phyloP scores from a whole-genome alignment of 2,797 vertebrate species.

The Lithobates sylvaticus region DNA sequence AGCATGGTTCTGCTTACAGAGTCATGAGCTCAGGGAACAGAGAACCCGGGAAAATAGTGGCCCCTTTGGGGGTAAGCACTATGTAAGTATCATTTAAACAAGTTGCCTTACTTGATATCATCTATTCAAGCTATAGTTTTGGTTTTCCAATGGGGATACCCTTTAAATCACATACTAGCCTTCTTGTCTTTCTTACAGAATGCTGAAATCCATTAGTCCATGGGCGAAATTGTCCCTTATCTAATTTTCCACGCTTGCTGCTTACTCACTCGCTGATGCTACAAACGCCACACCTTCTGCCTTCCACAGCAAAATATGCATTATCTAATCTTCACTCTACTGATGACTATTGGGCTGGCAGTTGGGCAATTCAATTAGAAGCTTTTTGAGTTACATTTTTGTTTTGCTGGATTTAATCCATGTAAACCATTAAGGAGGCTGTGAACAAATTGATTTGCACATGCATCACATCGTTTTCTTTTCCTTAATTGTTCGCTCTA shows the following conservation, averaged over 20 bases:
- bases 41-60: too few relatives aligned
- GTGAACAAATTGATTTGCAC: slow-evolving; percentile 27
- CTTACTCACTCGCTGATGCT: slow-evolving; percentile 2
- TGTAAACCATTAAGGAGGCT: slow-evolving; percentile 39
- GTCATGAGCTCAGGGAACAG: too few relatives aligned
- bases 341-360: not conserved
- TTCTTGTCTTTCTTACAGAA: not conserved
- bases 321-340: not conserved
- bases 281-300: not conserved
- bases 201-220: not conserved
- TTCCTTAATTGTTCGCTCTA: not conserved
- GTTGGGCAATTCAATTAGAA: slow-evolving; percentile 35
- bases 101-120: not conserved
- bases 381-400: slow-evolving; percentile 28
- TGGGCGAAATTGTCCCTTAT: slow-evolving; percentile 5
- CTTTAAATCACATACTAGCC: not conserved
- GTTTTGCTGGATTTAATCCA: slow-evolving; percentile 35
- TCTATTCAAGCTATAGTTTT: not conserved
- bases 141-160: too few relatives aligned
- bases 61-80: too few relatives aligned
- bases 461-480: not conserved
- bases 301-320: not conserved
- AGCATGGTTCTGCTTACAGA: too few relatives aligned
- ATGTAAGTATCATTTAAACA: not conserved
- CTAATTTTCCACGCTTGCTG: not conserved